Base-by-base conservation (phyloP, 2,888 invertebrate species). In the Acanthosoma haemorrhoidale region DNA sequence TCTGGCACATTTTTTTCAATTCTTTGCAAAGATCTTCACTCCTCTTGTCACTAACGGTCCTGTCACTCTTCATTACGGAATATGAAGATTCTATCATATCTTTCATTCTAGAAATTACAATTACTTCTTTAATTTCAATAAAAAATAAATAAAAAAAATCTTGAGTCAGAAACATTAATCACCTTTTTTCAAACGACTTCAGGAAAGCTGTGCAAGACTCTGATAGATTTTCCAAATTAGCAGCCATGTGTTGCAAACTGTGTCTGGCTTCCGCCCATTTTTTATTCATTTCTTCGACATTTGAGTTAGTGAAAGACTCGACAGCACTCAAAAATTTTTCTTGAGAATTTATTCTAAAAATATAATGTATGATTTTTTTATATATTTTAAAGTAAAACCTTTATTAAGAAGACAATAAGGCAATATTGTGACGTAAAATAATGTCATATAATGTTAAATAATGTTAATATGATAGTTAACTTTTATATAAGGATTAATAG, bases 1-100 rank as follows among this genome's bases (percentile, higher is more conserved):
- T 25, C 1, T 51, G 51, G 29, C 51, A 51, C 51, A 51, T n/a
- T 51, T 51, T 51, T 51, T 29, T 51, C 51, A 51, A 25, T 51
- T 51, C 51, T 51, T 51, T 51, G 29, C 51, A 51, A 51, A 51
- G 8, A 51, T 51, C 29, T 25, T 51, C 51, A 51, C 51, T 51
- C 29, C 51, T 51, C 51, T 21, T 18, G 51, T 51, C 29, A 5
- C 51, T 51, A 25, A 6, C 29, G 51, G 25, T 51, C 51, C 51
- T 51, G 29, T 51, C 51, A 21, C n/a, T 51, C 25, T 51, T 51
- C 21, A 51, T 25, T 6, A 25, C 51, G 13, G 51, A 51, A 25
- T 25, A 25, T 13, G 51, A 51, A 1, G 51, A 51, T n/a, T 51
- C 51, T 25, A 51, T 51, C 51, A 51, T 51, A 25, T 51, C 51